Evolutionary conservation across 2,113 vertebrate genomes (phyloP), one percentile per base, ranked within the genome.

Genomic region (Micronycteris hirsuta): DNA sequence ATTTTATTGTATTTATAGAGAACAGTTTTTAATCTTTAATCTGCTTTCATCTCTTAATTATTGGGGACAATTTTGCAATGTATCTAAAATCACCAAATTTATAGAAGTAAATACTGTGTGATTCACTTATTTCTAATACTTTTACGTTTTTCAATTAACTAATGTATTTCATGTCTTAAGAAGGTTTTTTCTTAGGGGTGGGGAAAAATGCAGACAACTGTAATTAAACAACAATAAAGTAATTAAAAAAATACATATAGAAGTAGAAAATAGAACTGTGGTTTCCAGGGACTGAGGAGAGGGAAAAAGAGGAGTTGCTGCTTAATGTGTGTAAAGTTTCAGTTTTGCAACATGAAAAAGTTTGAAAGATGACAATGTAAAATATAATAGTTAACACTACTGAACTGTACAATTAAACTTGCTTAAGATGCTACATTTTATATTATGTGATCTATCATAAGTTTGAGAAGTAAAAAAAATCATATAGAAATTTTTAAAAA

Each of bases 281-380:
- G 26, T 28, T 61, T 61, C 56, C 58, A 26, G 2, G 43, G 36
- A 0, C 13, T 3, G 2, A 5, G 13, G 0, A 16, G 9, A 52
- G 16, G 20, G 0, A n/a, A 20, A 41, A 74, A 68, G 3, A 11
- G 15, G 43, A 38, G 58, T 36, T 38, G 3, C 7, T n/a, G 13
- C 70, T 10, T 14, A 47, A 70, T 11, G 20, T 9, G 0, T 26
- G 28, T 10, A 47, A 19, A 41, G 3, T 80, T 54, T 63, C 10
- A 56, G 12, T 52, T 81, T 54, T 11, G 0, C 5, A 68, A 36
- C 4, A 16, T 70, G 4, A 20, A 54, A 38, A 86, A 71, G 7
- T 83, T 45, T 12, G 38, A 80, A 3, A n/a, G 1, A 11, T 2
- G 8, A 61, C 58, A 14, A 28, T 11, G 11, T 86, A 26, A 26